phyloP scores from a whole-genome alignment of 1,140 invertebrate genomes.

The Lepidurus apus region DNA sequence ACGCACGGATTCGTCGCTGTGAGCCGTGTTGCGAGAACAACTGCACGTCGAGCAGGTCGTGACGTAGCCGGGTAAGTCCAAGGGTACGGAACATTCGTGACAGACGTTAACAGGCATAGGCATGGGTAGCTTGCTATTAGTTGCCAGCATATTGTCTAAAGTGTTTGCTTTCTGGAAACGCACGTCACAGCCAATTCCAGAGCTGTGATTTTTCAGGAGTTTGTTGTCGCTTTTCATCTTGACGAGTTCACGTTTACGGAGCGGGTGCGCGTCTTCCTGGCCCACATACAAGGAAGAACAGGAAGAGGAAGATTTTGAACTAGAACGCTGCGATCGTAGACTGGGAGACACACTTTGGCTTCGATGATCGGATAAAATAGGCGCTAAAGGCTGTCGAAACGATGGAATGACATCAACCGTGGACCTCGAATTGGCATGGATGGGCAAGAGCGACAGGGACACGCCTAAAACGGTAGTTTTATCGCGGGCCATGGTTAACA shows the following conservation, averaged over 20 bases:
- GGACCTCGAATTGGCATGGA: background rate
- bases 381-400: background rate
- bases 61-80: constrained; percentile 33
- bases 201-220: constrained; percentile 1
- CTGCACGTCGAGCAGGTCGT: constrained; percentile 30
- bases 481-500: constrained; percentile 85
- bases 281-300: background rate
- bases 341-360: constrained; percentile 9
- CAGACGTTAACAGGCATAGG: constrained; percentile 26
- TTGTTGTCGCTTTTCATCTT: constrained; percentile 34
- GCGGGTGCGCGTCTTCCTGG: background rate
- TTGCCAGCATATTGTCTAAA: background rate
- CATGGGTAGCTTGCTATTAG: background rate
- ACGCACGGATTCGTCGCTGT: background rate
- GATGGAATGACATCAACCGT: constrained; percentile 14
- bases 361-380: background rate
- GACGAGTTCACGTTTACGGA: constrained; percentile 19
- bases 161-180: constrained; percentile 19
- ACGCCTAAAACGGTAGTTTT: constrained; percentile 50
- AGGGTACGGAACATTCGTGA: constrained; percentile 32
- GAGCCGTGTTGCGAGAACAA: constrained; percentile 6
- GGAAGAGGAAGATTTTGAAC: constrained; percentile 3
- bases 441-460: constrained; percentile 37
- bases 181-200: background rate
- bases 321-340: background rate